Conservation (phyloP, 1,140 invertebrate species). For the Drosophila simulans region DNA sequence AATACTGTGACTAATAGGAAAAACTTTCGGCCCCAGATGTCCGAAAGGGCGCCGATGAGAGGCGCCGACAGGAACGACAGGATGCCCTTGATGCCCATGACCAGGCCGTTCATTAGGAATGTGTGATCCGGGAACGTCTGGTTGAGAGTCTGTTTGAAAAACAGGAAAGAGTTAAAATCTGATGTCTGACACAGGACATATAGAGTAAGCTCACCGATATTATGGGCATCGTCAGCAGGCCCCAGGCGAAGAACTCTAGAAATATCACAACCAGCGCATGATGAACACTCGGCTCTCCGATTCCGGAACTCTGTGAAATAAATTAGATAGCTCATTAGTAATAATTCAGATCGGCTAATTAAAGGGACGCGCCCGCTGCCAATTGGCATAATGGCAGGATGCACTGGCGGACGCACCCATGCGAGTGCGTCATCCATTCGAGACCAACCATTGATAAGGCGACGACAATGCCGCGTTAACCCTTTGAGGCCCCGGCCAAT, state of each 20-base stretch:
- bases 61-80: constrained; percentile 98
- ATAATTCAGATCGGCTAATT: constrained; percentile 21
- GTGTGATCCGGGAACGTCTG: constrained; percentile 99
- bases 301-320: constrained; percentile 88
- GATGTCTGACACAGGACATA: too few species aligned
- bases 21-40: constrained; percentile 99
- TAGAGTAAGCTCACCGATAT: constrained; percentile 88
- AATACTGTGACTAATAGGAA: constrained; percentile 99
- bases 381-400: constrained; percentile 33
- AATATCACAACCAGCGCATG: constrained; percentile 99
- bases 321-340: constrained; percentile 9
- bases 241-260: constrained; percentile 99
- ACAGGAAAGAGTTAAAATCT: not conserved
- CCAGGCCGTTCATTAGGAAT: constrained; percentile 99
- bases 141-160: constrained; percentile 91
- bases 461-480: constrained; percentile 24
- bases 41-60: constrained; percentile 97
- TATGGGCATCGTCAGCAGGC: constrained; percentile 98
- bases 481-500: constrained; percentile 24
- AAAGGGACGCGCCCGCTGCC: constrained; percentile 9
- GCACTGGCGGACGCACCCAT: constrained; percentile 14
- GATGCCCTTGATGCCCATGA: constrained; percentile 99
- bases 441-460: constrained; percentile 5
- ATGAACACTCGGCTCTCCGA: constrained; percentile 97
- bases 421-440: constrained; percentile 22